Percentiles rank a stretch among this genome's conserved stretches.
These are phyloP conservation scores for Pachyramphus minor DNA, from an alignment of 2,113 vertebrate species.

Conservation along the genomic window DNA sequence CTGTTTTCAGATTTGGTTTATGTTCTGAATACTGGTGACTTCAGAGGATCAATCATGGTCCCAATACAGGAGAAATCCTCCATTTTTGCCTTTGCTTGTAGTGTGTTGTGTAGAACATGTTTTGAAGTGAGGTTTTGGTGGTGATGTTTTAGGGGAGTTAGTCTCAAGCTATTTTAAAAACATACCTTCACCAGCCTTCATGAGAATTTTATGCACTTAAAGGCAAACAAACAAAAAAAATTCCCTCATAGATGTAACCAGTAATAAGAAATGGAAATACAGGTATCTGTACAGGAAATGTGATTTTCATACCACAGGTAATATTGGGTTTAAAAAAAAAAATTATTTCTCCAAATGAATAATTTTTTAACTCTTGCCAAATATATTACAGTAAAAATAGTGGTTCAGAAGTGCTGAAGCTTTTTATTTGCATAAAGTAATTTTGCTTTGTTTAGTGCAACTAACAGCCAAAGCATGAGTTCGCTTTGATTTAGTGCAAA, in stretches of 20 bases:
- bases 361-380: not conserved
- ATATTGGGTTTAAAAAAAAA: not conserved
- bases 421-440: not conserved
- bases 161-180: not conserved
- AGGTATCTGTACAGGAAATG: not conserved
- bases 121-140: not conserved
- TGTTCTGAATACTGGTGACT: not conserved
- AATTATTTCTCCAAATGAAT: not conserved
- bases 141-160: not conserved
- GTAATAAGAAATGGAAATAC: not conserved
- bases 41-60: not conserved
- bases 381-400: not conserved
- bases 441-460: not conserved
- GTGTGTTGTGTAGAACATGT: not conserved
- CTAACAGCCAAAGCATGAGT: not conserved
- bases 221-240: not conserved
- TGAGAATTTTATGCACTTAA: not conserved
- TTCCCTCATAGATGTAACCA: fast-evolving
- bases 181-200: not conserved
- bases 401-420: not conserved
- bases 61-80: not conserved
- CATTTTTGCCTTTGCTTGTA: not conserved
- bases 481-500: not conserved
- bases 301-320: not conserved
- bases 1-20: not conserved